Percentiles rank a stretch among this genome's conserved stretches.
phyloP scores from a whole-genome alignment of 2,797 vertebrate genomes.

The Alcedo quadribrachys region DNA sequence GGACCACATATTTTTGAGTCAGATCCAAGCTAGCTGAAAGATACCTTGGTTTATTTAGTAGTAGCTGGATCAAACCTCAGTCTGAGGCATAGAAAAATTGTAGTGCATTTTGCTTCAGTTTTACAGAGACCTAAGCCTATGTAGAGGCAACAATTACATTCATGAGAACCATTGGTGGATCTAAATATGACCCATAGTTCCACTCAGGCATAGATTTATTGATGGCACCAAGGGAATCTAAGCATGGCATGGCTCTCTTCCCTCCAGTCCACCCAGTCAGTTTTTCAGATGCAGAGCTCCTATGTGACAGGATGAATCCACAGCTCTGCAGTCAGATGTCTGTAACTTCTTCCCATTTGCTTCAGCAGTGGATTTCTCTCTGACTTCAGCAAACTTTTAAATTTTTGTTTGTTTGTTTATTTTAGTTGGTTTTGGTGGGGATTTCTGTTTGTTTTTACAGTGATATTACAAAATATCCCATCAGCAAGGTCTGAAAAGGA shows the following conservation, averaged over 20 bases:
- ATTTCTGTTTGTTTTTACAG: background rate
- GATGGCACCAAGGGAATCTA: background rate
- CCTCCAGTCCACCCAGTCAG: background rate
- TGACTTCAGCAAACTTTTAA: background rate
- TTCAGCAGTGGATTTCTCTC: background rate
- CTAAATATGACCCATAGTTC: background rate
- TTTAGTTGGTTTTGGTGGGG: too few relatives aligned
- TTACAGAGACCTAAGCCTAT: background rate
- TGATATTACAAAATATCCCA: background rate
- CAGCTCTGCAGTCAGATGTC: background rate
- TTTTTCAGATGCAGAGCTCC: background rate
- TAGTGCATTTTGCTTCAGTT: background rate
- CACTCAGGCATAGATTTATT: background rate
- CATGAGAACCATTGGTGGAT: background rate
- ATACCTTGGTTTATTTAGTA: background rate
- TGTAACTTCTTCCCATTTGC: background rate
- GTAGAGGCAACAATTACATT: background rate
- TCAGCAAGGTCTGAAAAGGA: background rate
- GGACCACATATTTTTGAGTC: background rate
- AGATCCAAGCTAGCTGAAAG: background rate
- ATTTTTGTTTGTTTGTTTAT: background rate
- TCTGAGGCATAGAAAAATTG: background rate
- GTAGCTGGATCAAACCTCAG: background rate
- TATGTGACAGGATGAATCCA: background rate
- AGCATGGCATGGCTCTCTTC: background rate